Conservation (phyloP, 92 coral and sea anemone genomes). For the Umimayanthus chanpuru region DNA sequence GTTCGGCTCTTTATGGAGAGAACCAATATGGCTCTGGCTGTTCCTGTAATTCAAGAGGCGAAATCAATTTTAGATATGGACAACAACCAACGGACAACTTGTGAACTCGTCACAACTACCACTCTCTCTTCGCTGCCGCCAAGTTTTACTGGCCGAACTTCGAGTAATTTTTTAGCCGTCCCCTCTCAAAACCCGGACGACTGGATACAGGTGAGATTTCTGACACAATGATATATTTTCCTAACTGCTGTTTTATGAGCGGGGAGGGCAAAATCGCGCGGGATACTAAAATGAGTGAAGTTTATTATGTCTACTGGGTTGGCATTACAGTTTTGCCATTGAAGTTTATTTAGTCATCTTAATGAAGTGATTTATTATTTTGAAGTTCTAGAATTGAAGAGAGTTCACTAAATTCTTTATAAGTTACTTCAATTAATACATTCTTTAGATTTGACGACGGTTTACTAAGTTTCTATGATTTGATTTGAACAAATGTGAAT, state of each 20-base stretch:
- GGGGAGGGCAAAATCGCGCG: constrained; percentile 4
- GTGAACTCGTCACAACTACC: constrained; percentile 57
- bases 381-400: constrained; percentile 30
- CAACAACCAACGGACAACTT: constrained; percentile 41
- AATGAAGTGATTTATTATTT: constrained; percentile 28
- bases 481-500: background rate
- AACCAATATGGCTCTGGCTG: constrained; percentile 82
- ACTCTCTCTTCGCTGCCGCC: constrained; percentile 54
- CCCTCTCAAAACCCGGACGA: constrained; percentile 67
- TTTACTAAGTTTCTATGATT: background rate
- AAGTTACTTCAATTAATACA: background rate
- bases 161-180: constrained; percentile 28
- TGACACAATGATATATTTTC: background rate
- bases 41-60: constrained; percentile 86
- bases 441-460: background rate
- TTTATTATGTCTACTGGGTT: constrained; percentile 29
- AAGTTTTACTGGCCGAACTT: constrained; percentile 66
- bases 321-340: constrained; percentile 10
- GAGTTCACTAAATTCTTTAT: background rate
- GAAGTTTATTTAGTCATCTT: constrained; percentile 32
- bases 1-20: background rate
- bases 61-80: constrained; percentile 75
- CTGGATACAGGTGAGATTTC: constrained; percentile 76
- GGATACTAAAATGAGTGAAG: background rate
- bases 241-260: background rate